Conservation (phyloP, 1,140 invertebrate genomes). For the Drosophila sp. region DNA sequence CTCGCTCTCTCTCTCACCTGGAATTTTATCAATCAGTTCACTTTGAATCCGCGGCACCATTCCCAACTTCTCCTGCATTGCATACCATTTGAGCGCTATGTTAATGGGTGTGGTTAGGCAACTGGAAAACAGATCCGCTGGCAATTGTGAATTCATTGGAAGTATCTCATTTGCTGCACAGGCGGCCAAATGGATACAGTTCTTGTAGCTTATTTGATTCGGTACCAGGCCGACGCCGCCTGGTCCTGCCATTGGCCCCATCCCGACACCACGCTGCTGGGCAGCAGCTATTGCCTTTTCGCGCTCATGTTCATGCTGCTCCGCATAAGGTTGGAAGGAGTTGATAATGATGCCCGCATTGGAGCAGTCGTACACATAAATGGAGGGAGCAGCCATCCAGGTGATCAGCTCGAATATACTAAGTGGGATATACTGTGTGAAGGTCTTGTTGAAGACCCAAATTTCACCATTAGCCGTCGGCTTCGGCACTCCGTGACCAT, state of each 20-base stretch:
- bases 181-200: constrained; percentile 98
- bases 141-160: constrained; percentile 98
- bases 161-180: constrained; percentile 95
- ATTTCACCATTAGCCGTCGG: constrained; percentile 99
- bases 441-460: constrained; percentile 99
- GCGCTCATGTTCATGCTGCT: constrained; percentile 94
- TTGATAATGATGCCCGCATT: constrained; percentile 98
- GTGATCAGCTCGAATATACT: constrained; percentile 99
- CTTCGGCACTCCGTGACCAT: constrained; percentile 99
- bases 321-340: constrained; percentile 95
- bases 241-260: neutral
- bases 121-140: constrained; percentile 99
- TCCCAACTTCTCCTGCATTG: constrained; percentile 91
- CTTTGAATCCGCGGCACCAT: constrained; percentile 91
- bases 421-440: constrained; percentile 99
- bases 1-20: constrained; percentile 76
- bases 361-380: constrained; percentile 99
- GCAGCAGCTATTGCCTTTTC: constrained; percentile 85
- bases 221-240: constrained; percentile 15
- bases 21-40: constrained; percentile 96
- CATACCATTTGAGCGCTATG: constrained; percentile 97
- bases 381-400: constrained; percentile 99
- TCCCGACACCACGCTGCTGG: constrained; percentile 32
- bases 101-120: constrained; percentile 99
- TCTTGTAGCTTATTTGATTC: constrained; percentile 86